These are phyloP conservation scores for Egretta garzetta DNA, from an alignment of 2,113 vertebrate genomes.

Conservation along the genomic window DNA sequence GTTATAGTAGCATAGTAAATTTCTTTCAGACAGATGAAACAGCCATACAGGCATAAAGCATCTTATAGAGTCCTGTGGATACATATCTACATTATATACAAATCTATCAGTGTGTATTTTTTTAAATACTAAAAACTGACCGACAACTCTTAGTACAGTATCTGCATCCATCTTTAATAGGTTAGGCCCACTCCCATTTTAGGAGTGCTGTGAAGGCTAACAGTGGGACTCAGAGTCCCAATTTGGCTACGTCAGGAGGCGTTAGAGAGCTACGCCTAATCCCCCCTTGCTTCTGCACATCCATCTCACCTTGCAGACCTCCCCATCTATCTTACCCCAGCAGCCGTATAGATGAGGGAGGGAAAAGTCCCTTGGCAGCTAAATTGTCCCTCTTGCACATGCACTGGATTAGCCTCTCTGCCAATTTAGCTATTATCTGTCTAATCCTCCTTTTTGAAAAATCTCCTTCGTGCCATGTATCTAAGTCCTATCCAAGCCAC, in stretches of 20 bases:
- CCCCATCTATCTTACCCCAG: not conserved
- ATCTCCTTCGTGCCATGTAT: not conserved
- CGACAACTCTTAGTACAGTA: not conserved
- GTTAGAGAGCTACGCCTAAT: not conserved
- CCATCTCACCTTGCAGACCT: fast-evolving
- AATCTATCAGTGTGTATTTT: not conserved
- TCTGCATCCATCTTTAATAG: not conserved
- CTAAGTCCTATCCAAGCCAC: not conserved
- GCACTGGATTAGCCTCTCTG: not conserved
- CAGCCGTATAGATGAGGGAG: not conserved
- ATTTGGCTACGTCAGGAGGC: not conserved
- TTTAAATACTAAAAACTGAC: not conserved
- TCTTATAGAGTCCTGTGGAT: not conserved
- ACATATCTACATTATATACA: not conserved
- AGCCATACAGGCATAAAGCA: fast-evolving
- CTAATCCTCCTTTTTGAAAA: conserved; percentile 32
- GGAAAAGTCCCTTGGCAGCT: not conserved
- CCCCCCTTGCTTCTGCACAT: not conserved
- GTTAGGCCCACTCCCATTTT: not conserved
- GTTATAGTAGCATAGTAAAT: not conserved
- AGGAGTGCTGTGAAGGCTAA: not conserved
- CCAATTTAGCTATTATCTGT: conserved; percentile 1
- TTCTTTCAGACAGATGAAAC: not conserved
- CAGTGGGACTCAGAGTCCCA: not conserved
- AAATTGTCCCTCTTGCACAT: not conserved